These are phyloP conservation scores for Sula dactylatra DNA, from an alignment of 2,113 vertebrate species.

Conservation along the genomic window DNA sequence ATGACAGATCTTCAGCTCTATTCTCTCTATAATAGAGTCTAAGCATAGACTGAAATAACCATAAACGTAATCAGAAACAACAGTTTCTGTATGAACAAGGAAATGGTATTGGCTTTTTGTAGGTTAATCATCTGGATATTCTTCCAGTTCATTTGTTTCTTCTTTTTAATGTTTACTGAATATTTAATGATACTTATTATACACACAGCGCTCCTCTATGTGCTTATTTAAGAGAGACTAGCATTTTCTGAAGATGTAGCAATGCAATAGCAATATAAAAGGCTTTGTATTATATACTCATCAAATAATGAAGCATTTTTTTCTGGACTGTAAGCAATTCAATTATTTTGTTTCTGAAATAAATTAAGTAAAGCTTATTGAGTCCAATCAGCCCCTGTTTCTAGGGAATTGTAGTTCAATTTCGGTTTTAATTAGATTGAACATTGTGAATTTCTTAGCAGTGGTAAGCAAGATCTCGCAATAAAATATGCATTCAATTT, in stretches of 20 bases:
- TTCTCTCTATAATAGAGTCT: background rate
- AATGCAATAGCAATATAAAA: slow-evolving; percentile 19
- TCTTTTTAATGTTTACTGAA: slow-evolving; percentile 3
- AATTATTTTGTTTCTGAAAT: slow-evolving; percentile 79
- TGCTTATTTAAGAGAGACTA: background rate
- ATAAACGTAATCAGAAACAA: slow-evolving; percentile 5
- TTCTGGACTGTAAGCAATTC: slow-evolving; percentile 67
- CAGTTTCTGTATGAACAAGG: background rate
- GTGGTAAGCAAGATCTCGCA: slow-evolving; percentile 70
- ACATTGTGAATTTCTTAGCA: slow-evolving; percentile 70
- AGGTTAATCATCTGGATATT: slow-evolving; percentile 10
- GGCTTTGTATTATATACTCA: slow-evolving; percentile 1
- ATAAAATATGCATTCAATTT: slow-evolving; percentile 73
- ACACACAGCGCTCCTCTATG: background rate
- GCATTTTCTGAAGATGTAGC: background rate
- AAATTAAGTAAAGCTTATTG: slow-evolving; percentile 76
- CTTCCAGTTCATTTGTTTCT: background rate
- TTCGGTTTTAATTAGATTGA: slow-evolving; percentile 82
- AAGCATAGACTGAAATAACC: slow-evolving; percentile 30
- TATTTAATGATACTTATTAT: slow-evolving; percentile 22
- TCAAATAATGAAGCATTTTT: slow-evolving; percentile 55
- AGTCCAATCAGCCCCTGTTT: slow-evolving; percentile 70
- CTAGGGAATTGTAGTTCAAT: slow-evolving; percentile 79
- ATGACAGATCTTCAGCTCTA: background rate
- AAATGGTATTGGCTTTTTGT: slow-evolving; percentile 9